phyloP scores from a whole-genome alignment of 2,113 vertebrate species.

The Suricata suricatta region DNA sequence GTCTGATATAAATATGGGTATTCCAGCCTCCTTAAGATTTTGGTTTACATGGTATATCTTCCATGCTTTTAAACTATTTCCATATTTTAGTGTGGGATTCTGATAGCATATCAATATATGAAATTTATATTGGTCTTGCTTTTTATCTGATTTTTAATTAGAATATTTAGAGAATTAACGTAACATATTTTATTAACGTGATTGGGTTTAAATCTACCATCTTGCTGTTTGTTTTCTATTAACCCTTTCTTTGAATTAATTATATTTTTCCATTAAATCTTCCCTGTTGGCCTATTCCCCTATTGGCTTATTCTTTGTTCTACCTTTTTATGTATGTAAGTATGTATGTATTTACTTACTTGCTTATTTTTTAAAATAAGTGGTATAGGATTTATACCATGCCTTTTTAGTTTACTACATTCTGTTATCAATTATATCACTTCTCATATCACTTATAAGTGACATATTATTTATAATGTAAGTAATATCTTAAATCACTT shows the following conservation, averaged over 20 bases:
- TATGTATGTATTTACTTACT: background rate
- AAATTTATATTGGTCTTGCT: background rate
- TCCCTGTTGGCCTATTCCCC: background rate
- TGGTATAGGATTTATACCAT: background rate
- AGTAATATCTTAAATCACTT: no score
- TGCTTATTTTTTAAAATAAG: background rate
- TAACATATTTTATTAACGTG: background rate
- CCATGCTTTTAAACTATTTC: background rate
- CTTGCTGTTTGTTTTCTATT: background rate
- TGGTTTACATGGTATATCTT: background rate
- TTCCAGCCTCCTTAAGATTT: background rate
- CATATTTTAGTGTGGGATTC: background rate
- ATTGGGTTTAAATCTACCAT: background rate
- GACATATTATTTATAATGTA: no score
- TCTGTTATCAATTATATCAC: background rate
- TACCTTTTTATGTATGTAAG: background rate
- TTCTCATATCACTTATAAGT: background rate
- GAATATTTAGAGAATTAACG: background rate
- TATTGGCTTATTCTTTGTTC: background rate
- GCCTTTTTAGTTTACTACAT: background rate
- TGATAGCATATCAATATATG: background rate
- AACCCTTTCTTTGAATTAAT: background rate
- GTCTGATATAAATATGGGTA: background rate
- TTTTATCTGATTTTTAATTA: background rate
- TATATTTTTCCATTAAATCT: slow-evolving; percentile 1